Evolutionary conservation across 2,113 vertebrate genomes (phyloP).

Genomic region (Leucosticte australis): DNA sequence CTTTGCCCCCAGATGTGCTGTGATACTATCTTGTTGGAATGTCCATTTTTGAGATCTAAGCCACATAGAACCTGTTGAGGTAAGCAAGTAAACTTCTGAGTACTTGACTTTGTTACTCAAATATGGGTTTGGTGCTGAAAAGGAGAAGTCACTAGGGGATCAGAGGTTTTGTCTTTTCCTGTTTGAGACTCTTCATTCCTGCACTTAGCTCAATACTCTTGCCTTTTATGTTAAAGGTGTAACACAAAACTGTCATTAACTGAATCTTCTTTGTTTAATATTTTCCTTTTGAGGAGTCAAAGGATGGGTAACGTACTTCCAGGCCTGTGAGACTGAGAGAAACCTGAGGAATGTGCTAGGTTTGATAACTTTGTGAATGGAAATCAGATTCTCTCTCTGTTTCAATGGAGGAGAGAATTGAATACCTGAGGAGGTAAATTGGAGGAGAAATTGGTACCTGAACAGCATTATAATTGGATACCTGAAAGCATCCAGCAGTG

Average conservation of each 20-base stretch:
- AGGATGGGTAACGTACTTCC: neutral
- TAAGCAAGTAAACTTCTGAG: neutral
- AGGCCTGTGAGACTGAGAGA: neutral
- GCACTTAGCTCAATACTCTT: neutral
- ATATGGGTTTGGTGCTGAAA: neutral
- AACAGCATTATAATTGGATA: neutral
- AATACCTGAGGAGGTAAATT: neutral
- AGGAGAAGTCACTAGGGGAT: neutral
- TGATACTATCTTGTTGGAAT: conserved; percentile 16
- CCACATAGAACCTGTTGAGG: neutral
- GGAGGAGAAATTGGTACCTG: neutral
- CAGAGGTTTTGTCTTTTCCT: neutral
- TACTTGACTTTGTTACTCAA: neutral
- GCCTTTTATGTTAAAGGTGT: neutral
- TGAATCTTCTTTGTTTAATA: neutral
- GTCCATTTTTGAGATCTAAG: neutral
- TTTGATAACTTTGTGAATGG: neutral
- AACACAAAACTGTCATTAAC: neutral
- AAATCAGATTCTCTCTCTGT: neutral
- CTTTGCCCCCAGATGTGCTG: neutral
- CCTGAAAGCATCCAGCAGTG: neutral
- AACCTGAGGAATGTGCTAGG: neutral
- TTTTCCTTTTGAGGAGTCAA: neutral
- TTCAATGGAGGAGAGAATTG: neutral
- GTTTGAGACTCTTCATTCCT: neutral